These are phyloP conservation scores for Acanthosepion esculentum DNA, from an alignment of 2,888 invertebrate genomes.

Conservation along the genomic window DNA sequence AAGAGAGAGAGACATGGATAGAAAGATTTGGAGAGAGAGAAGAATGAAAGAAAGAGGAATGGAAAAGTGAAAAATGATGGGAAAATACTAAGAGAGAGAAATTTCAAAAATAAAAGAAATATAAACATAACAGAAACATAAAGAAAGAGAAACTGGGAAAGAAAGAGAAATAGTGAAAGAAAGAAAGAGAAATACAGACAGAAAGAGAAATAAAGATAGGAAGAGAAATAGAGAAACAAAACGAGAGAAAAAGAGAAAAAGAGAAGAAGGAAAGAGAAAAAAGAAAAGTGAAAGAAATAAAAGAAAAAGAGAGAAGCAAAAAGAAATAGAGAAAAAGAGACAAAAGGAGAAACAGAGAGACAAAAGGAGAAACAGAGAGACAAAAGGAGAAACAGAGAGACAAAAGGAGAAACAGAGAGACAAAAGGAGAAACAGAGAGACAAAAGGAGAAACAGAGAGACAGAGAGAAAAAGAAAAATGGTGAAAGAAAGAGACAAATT, in stretches of 20 bases:
- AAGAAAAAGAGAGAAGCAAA: background rate
- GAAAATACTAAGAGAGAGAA: too few species aligned
- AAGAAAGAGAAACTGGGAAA: background rate
- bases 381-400: background rate
- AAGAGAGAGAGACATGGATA: background rate
- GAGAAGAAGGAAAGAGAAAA: background rate
- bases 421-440: background rate
- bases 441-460: background rate
- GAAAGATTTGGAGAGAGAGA: background rate
- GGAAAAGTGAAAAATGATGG: background rate
- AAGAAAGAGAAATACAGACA: accelerated
- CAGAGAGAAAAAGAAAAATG: background rate
- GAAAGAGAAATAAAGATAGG: background rate
- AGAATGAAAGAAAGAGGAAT: background rate
- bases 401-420: background rate
- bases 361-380: background rate
- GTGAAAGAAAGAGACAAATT: background rate
- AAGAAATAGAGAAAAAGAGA: background rate
- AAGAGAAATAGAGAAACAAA: background rate
- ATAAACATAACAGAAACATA: background rate
- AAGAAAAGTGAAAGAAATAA: background rate
- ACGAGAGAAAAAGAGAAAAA: background rate
- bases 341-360: background rate
- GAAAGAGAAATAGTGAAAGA: background rate
- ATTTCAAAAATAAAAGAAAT: too few species aligned